Evolutionary conservation across 2,888 invertebrate species (phyloP), one percentile per base, ranked within the genome.

Genomic region (Doris montereyensis): DNA sequence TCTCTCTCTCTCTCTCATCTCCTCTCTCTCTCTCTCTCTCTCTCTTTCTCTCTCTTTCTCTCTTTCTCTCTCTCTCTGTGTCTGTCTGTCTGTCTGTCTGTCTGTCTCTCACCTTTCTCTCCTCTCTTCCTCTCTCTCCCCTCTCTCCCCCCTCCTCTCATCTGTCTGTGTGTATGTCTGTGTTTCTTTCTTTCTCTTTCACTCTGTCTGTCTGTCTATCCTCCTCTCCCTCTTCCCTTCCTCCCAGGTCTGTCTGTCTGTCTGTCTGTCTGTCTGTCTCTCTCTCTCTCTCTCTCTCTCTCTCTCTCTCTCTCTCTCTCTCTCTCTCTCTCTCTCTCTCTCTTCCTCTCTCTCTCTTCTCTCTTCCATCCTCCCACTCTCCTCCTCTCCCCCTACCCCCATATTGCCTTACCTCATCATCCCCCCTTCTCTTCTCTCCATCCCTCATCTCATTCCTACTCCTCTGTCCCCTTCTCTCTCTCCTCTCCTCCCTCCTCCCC

Each of bases 301-400:
- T 41, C 8, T 41, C 8, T 41, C 8, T 76, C 30, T 67, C 28
- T 76, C 67, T 76, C 68, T 67, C 30, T 67, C 67, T 67, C 41
- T 67, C 21, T 76, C 52, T 76, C 62, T 52, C 76, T 41, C 8
- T 10, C 17, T 41, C 52, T 10, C 17, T 41, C 52, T 10, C 17
- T 41, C 52, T 41, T 41, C 17, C 52, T 41, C 17, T 41, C 52
- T 41, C 17, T 41, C 52, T 41, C 17, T 41, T 41, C 17, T 41
- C 17, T 17, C 17, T 10, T 41, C 52, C 8, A 17, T 41, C 52
- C 17, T 10, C 17, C 52, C 17, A 41, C 17, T 41, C 17, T 41
- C 52, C 52, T 41, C 52, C 52, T 41, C 52, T 17, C 17, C 52
- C 52, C 17, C 52, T 17, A 10, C 52, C 52, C 17, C 52, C 52